These are phyloP conservation scores for Jaculus jaculus DNA, from an alignment of 2,113 vertebrate species.

Conservation along the genomic window DNA sequence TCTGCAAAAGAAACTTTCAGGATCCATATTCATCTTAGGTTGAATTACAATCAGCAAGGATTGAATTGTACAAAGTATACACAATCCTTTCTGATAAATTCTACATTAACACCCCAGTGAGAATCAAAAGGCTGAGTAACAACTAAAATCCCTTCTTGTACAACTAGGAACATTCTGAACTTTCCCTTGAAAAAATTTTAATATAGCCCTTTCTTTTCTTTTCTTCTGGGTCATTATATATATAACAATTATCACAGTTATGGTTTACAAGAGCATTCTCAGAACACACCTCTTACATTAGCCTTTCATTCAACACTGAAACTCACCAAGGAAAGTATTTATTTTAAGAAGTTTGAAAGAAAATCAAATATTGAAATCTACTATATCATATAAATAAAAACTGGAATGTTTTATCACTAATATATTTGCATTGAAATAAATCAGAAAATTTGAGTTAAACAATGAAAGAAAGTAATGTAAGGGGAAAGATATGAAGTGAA, in stretches of 20 bases:
- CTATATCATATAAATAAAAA: neutral
- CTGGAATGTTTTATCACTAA: too few relatives aligned
- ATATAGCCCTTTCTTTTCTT: neutral
- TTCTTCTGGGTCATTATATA: neutral
- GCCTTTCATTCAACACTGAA: neutral
- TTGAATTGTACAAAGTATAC: neutral
- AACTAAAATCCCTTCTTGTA: neutral
- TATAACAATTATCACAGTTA: neutral
- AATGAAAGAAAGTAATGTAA: too few relatives aligned
- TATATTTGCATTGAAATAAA: too few relatives aligned
- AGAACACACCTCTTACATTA: neutral
- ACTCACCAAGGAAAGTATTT: neutral
- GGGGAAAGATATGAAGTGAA: too few relatives aligned
- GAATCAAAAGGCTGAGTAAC: neutral
- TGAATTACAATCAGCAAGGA: neutral
- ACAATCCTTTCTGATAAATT: neutral
- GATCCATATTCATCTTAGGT: neutral
- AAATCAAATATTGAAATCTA: neutral
- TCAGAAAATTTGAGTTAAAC: too few relatives aligned
- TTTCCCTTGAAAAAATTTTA: neutral
- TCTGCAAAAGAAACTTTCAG: neutral
- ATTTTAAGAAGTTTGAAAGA: neutral
- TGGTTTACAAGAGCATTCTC: constrained; percentile 31
- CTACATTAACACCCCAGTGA: neutral
- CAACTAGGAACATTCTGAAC: constrained; percentile 16